These are phyloP conservation scores for Notothenia coriiceps DNA, from an alignment of 2,113 vertebrate species.

Conservation along the genomic window DNA sequence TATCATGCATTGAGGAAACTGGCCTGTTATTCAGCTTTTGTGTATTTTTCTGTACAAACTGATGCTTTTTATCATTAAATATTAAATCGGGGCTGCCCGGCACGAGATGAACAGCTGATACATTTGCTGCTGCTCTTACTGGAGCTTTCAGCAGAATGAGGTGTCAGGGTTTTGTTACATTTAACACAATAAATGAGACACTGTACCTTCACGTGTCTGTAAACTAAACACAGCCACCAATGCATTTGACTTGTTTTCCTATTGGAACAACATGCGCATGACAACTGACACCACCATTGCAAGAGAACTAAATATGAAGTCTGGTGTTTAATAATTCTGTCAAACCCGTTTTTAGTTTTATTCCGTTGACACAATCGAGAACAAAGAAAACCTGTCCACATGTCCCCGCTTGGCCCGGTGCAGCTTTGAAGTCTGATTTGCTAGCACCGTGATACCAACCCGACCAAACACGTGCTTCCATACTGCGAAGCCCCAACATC, in stretches of 20 bases:
- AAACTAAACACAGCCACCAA: neutral
- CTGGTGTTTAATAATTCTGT: neutral
- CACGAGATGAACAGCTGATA: neutral
- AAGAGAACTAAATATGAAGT: accelerated
- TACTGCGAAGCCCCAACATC: slow-evolving; percentile 38
- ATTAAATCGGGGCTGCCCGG: accelerated
- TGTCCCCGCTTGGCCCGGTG: slow-evolving; percentile 51
- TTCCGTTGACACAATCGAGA: slow-evolving; percentile 62
- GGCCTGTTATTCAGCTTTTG: neutral
- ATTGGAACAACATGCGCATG: neutral
- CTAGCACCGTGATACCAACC: accelerated
- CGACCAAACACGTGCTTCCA: slow-evolving; percentile 46
- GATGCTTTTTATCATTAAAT: neutral
- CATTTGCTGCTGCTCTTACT: neutral
- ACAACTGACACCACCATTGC: neutral
- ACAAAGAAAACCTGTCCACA: slow-evolving; percentile 84
- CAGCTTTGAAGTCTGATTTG: slow-evolving; percentile 19
- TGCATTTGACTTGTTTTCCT: neutral
- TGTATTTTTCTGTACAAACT: accelerated
- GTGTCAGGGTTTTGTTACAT: neutral
- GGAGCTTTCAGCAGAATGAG: slow-evolving; percentile 11
- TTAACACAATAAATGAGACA: neutral
- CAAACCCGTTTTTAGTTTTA: slow-evolving; percentile 3
- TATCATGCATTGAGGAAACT: neutral
- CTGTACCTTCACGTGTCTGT: neutral